Base-by-base conservation (phyloP, 2,888 invertebrate species). In the Halictus ligatus region DNA sequence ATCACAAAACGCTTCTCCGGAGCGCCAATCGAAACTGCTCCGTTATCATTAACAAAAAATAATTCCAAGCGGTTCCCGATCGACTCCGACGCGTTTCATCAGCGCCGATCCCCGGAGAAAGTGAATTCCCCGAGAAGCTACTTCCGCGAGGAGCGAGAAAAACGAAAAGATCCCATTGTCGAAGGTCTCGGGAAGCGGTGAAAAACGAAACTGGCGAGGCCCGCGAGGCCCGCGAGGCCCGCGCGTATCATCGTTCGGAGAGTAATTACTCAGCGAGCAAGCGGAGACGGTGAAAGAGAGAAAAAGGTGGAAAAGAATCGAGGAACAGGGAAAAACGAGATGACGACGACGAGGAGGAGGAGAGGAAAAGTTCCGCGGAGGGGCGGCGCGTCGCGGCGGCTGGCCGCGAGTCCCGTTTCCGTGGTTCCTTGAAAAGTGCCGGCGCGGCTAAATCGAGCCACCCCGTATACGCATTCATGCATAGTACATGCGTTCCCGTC, bases 401-500 rank as follows among this genome's bases (percentile, higher is more conserved):
- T 21, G 60, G n/a, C 46, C 35, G 75, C 77, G 79, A 54, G 67
- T 82, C 80, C 64, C 86, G 80, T 78, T 79, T 81, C 78, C 72
- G 75, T 69, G n/a, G 40, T 77, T 58, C 78, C 60, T 85, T 75
- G 80, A 75, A 67, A 86, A 86, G 84, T 84, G 78, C 81, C 75
- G 80, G 71, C 77, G 84, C 76, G 83, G 80, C 85, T 88, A 90
- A 89, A 87, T 86, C 83, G 87, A 85, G 87, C 86, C 86, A 87
- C 80, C 83, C 81, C 35, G 86, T 87, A 88, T 88, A 87, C 89
- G 90, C 85, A 89, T 89, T 85, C 90, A 85, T 89, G 90, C 90
- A 90, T 84, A 87, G 81, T 90, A 86, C 83, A 87, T 86, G 87
- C 90, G 89, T 86, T 86, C 85, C 78, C 88, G 86, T 81, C 84